Conservation (phyloP, 1,140 invertebrate genomes). For the Neuroterus valhalla region DNA sequence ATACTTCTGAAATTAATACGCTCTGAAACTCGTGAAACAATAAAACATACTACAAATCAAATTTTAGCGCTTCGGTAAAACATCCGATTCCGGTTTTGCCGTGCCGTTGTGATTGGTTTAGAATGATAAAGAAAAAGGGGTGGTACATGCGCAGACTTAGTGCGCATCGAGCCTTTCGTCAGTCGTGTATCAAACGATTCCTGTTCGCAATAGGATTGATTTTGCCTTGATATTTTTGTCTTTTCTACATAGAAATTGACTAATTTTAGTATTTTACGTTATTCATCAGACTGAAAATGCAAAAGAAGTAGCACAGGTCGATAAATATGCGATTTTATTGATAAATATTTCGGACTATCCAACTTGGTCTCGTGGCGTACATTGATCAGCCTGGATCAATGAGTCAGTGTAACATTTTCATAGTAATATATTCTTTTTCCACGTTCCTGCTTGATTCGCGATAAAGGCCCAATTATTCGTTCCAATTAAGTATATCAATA, state of each 20-base stretch:
- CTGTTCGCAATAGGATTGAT: conserved; percentile 19
- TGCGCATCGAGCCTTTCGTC: conserved; percentile 23
- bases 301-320: conserved; percentile 2
- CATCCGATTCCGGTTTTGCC: too few relatives aligned
- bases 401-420: conserved; percentile 21
- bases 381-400: conserved; percentile 14
- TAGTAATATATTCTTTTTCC: conserved; percentile 4
- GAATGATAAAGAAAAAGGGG: neutral
- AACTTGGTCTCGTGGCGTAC: conserved; percentile 22
- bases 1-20: too few relatives aligned
- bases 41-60: too few relatives aligned
- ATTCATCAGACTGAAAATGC: neutral
- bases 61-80: too few relatives aligned
- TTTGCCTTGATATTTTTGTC: conserved; percentile 27
- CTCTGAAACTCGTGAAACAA: too few relatives aligned
- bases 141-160: conserved; percentile 11
- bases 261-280: conserved; percentile 10
- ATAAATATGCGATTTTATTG: neutral
- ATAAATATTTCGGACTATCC: conserved; percentile 19
- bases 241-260: conserved; percentile 14
- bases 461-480: neutral
- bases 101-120: too few relatives aligned
- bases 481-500: neutral
- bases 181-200: conserved; percentile 10
- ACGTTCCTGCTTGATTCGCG: conserved; percentile 1